Conservation (phyloP, 2,113 vertebrate species). For the Oncorhynchus nerka region DNA sequence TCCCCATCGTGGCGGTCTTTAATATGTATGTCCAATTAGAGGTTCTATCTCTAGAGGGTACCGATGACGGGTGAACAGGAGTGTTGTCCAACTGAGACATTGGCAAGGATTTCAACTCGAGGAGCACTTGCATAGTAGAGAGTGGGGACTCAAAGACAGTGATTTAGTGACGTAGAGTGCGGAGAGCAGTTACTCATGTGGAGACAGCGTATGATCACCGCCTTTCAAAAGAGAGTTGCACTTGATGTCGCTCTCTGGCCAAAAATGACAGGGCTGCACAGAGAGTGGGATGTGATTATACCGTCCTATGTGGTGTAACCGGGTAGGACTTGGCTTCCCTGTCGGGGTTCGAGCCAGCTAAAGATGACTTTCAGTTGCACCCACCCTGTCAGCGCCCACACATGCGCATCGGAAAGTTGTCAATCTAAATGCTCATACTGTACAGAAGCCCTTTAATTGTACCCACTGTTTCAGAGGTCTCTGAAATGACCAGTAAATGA, state of each 20-base stretch:
- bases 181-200: not conserved
- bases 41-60: slow-evolving; percentile 11
- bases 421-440: not conserved
- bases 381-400: not conserved
- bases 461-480: slow-evolving; percentile 6
- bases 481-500: not conserved
- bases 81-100: not conserved
- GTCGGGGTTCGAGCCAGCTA: slow-evolving; percentile 11
- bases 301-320: slow-evolving; percentile 14
- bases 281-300: slow-evolving; percentile 45
- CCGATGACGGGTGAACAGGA: slow-evolving; percentile 1
- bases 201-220: slow-evolving; percentile 18
- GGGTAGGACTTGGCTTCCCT: not conserved
- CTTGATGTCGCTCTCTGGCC: slow-evolving; percentile 14
- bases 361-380: slow-evolving; percentile 15
- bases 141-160: not conserved
- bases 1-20: not conserved
- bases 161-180: not conserved
- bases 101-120: not conserved
- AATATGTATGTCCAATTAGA: slow-evolving; percentile 40
- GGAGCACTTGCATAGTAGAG: not conserved
- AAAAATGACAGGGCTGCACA: slow-evolving; percentile 44
- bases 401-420: not conserved
- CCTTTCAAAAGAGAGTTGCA: slow-evolving; percentile 18
- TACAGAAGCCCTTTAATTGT: not conserved